A percentile compares a stretch with the other conserved stretches of the same genome.
phyloP scores from a whole-genome alignment of 1,140 invertebrate genomes.

The Habropoda laboriosa region DNA sequence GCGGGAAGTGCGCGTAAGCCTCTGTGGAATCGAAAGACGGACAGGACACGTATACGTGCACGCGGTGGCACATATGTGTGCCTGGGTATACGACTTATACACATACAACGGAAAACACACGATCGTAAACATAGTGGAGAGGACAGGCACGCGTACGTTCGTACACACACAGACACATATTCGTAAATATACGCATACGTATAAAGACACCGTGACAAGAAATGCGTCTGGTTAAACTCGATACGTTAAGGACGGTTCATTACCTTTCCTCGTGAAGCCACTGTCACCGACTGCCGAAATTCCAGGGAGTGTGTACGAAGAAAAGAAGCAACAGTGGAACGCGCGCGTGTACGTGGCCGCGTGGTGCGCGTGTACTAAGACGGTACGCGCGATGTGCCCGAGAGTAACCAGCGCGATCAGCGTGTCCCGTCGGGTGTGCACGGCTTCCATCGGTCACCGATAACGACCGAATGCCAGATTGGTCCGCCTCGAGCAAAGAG shows the following conservation, averaged over 20 bases:
- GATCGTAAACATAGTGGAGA: not conserved
- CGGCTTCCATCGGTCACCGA: slow-evolving; percentile 55
- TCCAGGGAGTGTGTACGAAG: slow-evolving; percentile 1
- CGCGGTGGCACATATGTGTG: not conserved
- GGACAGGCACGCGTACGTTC: not conserved
- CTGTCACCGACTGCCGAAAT: slow-evolving; percentile 47
- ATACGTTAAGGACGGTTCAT: slow-evolving; percentile 16
- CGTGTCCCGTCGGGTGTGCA: slow-evolving; percentile 45
- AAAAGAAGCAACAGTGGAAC: slow-evolving; percentile 15
- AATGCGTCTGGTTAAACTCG: not conserved
- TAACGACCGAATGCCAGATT: slow-evolving; percentile 64
- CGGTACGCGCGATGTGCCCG: slow-evolving; percentile 35
- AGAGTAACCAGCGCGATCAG: slow-evolving; percentile 17
- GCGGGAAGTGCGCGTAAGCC: slow-evolving; percentile 36
- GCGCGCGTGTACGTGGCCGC: slow-evolving; percentile 45
- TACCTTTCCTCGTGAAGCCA: slow-evolving; percentile 53
- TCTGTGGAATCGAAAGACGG: not conserved
- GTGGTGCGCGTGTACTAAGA: slow-evolving; percentile 57
- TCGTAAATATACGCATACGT: not conserved
- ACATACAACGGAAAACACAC: not conserved
- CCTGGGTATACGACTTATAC: not conserved
- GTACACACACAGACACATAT: not conserved
- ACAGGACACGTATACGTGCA: not conserved
- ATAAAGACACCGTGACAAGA: not conserved
- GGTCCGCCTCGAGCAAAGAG: slow-evolving; percentile 39